These are phyloP conservation scores for Idaea straminata DNA, from an alignment of 2,888 invertebrate genomes.

Conservation along the genomic window DNA sequence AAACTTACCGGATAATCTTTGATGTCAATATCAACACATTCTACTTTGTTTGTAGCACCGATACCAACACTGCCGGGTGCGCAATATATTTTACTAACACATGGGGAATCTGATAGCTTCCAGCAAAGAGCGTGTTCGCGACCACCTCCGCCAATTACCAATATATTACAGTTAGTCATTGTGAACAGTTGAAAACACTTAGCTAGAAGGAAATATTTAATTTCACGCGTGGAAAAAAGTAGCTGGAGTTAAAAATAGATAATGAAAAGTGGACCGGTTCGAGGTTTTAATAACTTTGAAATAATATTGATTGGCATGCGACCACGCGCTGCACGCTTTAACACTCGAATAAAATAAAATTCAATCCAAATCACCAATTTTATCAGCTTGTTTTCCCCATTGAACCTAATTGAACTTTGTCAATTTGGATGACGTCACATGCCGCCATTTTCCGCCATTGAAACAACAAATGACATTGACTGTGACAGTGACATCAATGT, in stretches of 20 bases:
- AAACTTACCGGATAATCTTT: slow-evolving; percentile 85
- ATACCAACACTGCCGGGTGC: slow-evolving; percentile 96
- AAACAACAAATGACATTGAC: slow-evolving; percentile 3
- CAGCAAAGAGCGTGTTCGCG: slow-evolving; percentile 97
- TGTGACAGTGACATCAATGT: not conserved
- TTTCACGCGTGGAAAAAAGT: slow-evolving; percentile 38
- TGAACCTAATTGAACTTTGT: not conserved
- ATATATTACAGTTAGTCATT: slow-evolving; percentile 78
- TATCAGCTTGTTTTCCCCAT: not conserved
- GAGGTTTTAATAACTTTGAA: slow-evolving; percentile 12
- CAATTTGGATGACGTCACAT: not conserved
- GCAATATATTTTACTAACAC: slow-evolving; percentile 86
- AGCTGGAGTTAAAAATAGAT: not conserved
- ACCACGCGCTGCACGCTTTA: slow-evolving; percentile 55
- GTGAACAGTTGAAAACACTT: slow-evolving; percentile 33
- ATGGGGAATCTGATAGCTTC: slow-evolving; percentile 91
- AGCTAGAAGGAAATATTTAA: slow-evolving; percentile 17
- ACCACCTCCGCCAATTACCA: slow-evolving; percentile 95
- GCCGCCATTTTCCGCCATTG: not conserved
- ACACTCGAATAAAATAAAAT: slow-evolving; percentile 47
- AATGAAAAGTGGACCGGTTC: not conserved
- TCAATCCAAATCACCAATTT: slow-evolving; percentile 14
- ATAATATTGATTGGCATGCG: slow-evolving; percentile 14
- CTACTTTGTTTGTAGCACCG: slow-evolving; percentile 83
- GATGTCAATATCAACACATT: slow-evolving; percentile 82